A percentile compares a stretch with the other conserved stretches of the same genome.
phyloP scores from a whole-genome alignment of 2,113 vertebrate genomes.

The Formicarius rufipectus region DNA sequence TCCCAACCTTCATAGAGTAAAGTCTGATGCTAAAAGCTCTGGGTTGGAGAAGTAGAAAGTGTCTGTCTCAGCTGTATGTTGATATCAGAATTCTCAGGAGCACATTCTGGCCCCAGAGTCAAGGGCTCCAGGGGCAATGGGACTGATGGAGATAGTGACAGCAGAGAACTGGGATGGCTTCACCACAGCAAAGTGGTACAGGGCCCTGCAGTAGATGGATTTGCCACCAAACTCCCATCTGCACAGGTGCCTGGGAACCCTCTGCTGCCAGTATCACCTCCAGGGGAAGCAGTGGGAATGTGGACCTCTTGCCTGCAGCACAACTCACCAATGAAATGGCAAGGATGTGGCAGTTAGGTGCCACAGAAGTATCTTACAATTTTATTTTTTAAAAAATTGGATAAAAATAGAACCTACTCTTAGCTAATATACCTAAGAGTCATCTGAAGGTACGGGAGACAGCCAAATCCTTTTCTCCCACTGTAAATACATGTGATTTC shows the following conservation, averaged over 20 bases:
- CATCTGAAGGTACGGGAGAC: background rate
- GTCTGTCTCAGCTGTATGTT: background rate
- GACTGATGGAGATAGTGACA: background rate
- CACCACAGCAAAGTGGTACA: background rate
- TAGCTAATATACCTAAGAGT: background rate
- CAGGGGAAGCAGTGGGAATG: rapidly evolving
- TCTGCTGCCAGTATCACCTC: background rate
- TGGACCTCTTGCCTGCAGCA: background rate
- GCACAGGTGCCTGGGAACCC: background rate
- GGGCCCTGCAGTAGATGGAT: rapidly evolving
- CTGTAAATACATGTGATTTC: background rate
- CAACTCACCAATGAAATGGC: background rate
- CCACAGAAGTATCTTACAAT: background rate
- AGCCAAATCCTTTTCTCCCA: background rate
- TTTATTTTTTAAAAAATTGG: background rate
- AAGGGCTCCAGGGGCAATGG: background rate
- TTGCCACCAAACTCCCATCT: background rate
- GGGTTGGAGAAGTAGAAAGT: background rate
- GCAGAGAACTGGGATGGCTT: background rate
- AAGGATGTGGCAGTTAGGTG: background rate
- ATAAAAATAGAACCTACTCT: background rate
- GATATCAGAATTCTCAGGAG: background rate
- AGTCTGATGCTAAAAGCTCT: background rate
- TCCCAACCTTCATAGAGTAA: background rate
- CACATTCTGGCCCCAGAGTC: background rate